Evolutionary conservation across 2,797 vertebrate species (phyloP).

Genomic region (Hypotaenidia philippensis): DNA sequence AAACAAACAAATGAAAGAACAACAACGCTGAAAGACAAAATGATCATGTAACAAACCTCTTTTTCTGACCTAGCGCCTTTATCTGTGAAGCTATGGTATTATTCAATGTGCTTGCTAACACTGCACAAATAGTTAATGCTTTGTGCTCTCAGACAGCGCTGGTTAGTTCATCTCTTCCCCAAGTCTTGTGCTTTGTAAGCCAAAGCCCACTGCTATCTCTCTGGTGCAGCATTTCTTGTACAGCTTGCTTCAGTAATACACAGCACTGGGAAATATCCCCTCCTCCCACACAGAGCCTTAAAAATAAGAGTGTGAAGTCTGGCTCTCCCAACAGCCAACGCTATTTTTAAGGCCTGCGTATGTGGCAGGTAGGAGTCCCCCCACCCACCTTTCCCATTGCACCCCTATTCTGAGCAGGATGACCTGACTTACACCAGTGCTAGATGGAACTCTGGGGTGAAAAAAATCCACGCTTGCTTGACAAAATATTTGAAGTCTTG

Average conservation of each 20-base stretch:
- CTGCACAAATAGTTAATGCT: neutral
- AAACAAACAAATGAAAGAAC: neutral
- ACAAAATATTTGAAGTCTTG: neutral
- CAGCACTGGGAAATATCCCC: conserved; percentile 66
- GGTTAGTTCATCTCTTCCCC: neutral
- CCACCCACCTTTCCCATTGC: conserved; percentile 46
- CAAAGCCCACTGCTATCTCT: conserved; percentile 24
- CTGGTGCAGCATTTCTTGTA: conserved; percentile 31
- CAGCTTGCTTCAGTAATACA: conserved; percentile 60
- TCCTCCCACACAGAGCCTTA: conserved; percentile 57
- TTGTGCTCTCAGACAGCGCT: neutral
- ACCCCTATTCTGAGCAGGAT: conserved; percentile 43
- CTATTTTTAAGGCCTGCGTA: conserved; percentile 52
- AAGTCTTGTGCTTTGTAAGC: conserved; percentile 24
- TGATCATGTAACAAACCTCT: neutral
- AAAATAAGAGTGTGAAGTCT: conserved; percentile 69
- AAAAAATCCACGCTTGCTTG: neutral
- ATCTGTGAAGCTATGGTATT: neutral
- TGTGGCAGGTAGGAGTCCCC: conserved; percentile 61
- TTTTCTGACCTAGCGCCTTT: neutral
- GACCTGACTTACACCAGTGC: conserved; percentile 1
- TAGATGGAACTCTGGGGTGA: neutral
- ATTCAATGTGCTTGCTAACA: neutral
- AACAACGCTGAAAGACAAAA: neutral
- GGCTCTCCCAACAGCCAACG: conserved; percentile 54